Conservation (phyloP, 2,888 invertebrate genomes). For the Eupithecia dodoneata region DNA sequence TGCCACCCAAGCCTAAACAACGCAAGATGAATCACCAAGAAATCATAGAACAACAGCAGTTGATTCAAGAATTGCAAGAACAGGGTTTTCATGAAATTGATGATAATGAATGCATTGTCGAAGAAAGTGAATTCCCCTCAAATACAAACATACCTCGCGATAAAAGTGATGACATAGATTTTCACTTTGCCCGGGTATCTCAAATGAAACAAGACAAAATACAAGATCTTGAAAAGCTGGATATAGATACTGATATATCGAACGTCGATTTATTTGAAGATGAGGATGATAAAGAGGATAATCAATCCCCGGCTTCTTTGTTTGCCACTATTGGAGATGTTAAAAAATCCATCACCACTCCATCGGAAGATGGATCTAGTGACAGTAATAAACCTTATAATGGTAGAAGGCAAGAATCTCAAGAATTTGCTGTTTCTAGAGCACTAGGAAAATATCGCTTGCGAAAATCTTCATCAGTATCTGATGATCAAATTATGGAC, state of each 20-base stretch:
- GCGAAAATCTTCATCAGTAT: slow-evolving; percentile 88
- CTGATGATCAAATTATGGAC: slow-evolving; percentile 87
- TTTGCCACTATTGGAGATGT: slow-evolving; percentile 91
- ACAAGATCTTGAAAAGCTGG: slow-evolving; percentile 79
- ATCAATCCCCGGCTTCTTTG: slow-evolving; percentile 86
- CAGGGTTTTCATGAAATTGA: slow-evolving; percentile 71
- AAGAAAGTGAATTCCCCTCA: slow-evolving; percentile 66
- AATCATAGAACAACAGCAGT: slow-evolving; percentile 79
- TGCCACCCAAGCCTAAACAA: slow-evolving; percentile 76
- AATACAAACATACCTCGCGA: slow-evolving; percentile 67
- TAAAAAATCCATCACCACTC: slow-evolving; percentile 83
- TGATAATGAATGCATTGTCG: slow-evolving; percentile 64
- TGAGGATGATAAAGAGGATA: slow-evolving; percentile 83
- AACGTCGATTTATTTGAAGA: slow-evolving; percentile 85
- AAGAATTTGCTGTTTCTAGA: slow-evolving; percentile 93
- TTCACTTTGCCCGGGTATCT: slow-evolving; percentile 82
- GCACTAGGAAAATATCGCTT: slow-evolving; percentile 92
- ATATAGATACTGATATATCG: slow-evolving; percentile 84
- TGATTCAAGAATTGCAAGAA: slow-evolving; percentile 78
- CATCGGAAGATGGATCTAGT: slow-evolving; percentile 85
- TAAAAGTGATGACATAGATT: slow-evolving; percentile 80
- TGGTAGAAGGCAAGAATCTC: slow-evolving; percentile 91
- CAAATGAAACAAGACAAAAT: slow-evolving; percentile 81
- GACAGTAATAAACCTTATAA: slow-evolving; percentile 83
- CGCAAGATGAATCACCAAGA: slow-evolving; percentile 79